These are phyloP conservation scores for Scaptomyza flava DNA, from an alignment of 2,888 invertebrate genomes.

Conservation along the genomic window DNA sequence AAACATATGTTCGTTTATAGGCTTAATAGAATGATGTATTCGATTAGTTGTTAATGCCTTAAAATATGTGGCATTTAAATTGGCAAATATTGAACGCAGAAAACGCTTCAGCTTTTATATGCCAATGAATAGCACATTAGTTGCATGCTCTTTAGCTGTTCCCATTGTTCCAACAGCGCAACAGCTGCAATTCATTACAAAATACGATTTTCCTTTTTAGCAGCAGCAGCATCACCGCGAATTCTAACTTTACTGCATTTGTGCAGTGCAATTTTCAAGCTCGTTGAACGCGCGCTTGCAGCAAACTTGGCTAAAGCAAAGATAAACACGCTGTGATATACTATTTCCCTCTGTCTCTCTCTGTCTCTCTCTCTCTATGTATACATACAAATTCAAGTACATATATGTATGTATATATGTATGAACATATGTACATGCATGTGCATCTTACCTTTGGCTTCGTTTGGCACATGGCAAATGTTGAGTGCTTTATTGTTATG, in stretches of 20 bases:
- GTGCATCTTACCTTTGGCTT: slow-evolving; percentile 53
- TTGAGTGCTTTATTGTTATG: slow-evolving; percentile 83
- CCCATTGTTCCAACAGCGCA: slow-evolving; percentile 39
- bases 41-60: slow-evolving; percentile 37
- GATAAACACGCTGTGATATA: slow-evolving; percentile 24
- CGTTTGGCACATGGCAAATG: slow-evolving; percentile 69
- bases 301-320: slow-evolving; percentile 25
- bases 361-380: background rate
- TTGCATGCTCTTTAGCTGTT: slow-evolving; percentile 6
- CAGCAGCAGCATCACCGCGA: slow-evolving; percentile 43
- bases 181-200: slow-evolving; percentile 75
- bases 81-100: slow-evolving; percentile 44
- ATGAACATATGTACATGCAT: background rate
- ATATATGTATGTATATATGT: background rate
- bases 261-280: slow-evolving; percentile 68
- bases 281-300: slow-evolving; percentile 49
- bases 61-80: slow-evolving; percentile 49
- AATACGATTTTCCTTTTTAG: slow-evolving; percentile 65
- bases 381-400: background rate
- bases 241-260: slow-evolving; percentile 65
- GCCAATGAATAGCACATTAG: slow-evolving; percentile 69
- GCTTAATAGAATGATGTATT: slow-evolving; percentile 5
- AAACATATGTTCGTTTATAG: background rate
- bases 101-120: slow-evolving; percentile 35
- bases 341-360: slow-evolving; percentile 1